Base-by-base conservation (phyloP, 2,888 invertebrate species). In the Panzeria rudis region DNA sequence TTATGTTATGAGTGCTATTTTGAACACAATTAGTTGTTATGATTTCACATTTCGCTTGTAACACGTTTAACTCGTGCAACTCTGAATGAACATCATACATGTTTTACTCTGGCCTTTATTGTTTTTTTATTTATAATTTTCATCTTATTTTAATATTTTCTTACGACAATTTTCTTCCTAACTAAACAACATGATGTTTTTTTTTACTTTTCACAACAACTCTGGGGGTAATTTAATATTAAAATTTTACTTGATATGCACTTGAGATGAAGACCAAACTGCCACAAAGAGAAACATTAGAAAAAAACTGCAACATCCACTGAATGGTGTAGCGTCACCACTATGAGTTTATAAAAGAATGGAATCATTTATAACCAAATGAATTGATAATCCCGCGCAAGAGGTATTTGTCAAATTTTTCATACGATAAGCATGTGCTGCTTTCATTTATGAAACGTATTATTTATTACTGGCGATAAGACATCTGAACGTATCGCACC, bases 11-110 rank as follows among this genome's bases (percentile, higher is more conserved):
- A 81, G 84, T 73, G 81, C 73, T 81, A 68, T 81, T 84, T 84
- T 81, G 44, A 81, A 84, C 81, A 77, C 84, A 84, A 84, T 84
- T 84, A 77, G 81, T 84, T 81, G 84, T 84, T 84, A 84, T 84
- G 84, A 84, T 81, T 84, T 84, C 77, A 84, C 84, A 84, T 80
- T 80, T 80, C 77, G 47, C 75, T 80, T 50, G 32, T 66, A 84
- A 80, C 84, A 84, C 84, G 76, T 76, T 84, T 56, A 62, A 80
- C 72, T 80, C 11, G 69, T 84, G 71, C 75, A 73, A 38, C 20
- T n/a, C 9, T 35, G 23, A 29, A 2, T 66, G 64, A 75, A 75
- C 69, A 83, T 54, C 61, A 23, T 68, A 13, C 68, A 69, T 61
- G 68, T 41, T 68, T 62, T 76, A 17, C 56, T 71, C 47, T 69